These are phyloP conservation scores for Phycodurus eques DNA, from an alignment of 2,113 vertebrate genomes.

Conservation along the genomic window DNA sequence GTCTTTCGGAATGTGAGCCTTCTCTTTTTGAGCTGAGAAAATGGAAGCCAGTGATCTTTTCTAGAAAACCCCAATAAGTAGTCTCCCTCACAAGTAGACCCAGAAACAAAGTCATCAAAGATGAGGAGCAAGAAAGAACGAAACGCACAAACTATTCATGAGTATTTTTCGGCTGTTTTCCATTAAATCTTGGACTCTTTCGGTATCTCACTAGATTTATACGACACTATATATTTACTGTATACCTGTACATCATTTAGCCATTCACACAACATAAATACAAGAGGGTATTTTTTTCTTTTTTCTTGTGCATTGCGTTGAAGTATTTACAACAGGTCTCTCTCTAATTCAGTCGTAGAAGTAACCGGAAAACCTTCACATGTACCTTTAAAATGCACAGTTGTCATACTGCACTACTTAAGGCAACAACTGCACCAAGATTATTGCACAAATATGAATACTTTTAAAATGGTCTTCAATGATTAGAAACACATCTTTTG, in stretches of 20 bases:
- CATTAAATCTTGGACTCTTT: background rate
- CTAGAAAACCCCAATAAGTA: slow-evolving; percentile 62
- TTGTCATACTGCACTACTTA: background rate
- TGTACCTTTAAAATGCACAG: background rate
- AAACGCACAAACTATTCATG: slow-evolving; percentile 33
- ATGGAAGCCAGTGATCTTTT: slow-evolving; percentile 72
- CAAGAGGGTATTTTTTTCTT: background rate
- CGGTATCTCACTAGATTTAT: background rate
- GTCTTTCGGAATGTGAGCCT: slow-evolving; percentile 77
- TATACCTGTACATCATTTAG: background rate
- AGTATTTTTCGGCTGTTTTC: background rate
- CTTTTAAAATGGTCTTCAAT: background rate
- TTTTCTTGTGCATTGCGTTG: background rate
- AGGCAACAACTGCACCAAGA: too few species aligned
- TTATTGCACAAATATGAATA: background rate
- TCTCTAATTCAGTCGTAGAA: too few species aligned
- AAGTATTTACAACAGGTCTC: background rate
- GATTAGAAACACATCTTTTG: background rate
- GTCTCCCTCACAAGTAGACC: slow-evolving; percentile 53
- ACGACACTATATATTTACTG: background rate
- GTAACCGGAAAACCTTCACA: too few species aligned
- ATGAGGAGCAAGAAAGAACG: slow-evolving; percentile 21
- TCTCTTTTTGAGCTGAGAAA: slow-evolving; percentile 70
- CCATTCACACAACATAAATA: background rate
- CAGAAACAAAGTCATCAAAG: slow-evolving; percentile 55